Evolutionary conservation across 2,888 invertebrate genomes (phyloP).

Genomic region (Dendrolimus houi): DNA sequence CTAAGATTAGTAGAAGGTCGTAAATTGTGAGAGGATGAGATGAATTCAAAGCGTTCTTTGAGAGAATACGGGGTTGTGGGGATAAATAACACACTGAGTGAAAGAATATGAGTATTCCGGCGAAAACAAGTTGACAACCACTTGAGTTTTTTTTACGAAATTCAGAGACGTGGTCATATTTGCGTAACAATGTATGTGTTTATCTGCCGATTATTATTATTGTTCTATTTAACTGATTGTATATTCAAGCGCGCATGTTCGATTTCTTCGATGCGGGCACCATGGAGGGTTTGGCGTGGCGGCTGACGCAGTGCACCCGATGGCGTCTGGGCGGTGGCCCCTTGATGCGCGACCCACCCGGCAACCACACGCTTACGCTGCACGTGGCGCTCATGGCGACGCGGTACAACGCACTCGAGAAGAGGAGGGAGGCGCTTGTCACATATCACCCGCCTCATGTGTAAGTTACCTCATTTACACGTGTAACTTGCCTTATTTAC

Average conservation of each 20-base stretch:
- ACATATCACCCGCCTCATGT: slow-evolving; percentile 91
- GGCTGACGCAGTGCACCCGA: slow-evolving; percentile 80
- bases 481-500: too few species aligned
- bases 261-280: slow-evolving; percentile 95
- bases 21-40: too few species aligned
- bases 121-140: too few species aligned
- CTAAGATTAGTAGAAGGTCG: too few species aligned
- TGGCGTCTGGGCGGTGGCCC: slow-evolving; percentile 75
- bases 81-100: too few species aligned
- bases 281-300: slow-evolving; percentile 94
- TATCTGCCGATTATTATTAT: too few species aligned
- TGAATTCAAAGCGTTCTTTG: too few species aligned
- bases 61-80: too few species aligned
- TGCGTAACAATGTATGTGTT: too few species aligned
- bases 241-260: slow-evolving; percentile 88
- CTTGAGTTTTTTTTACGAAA: too few species aligned
- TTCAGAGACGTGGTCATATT: too few species aligned
- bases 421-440: slow-evolving; percentile 81
- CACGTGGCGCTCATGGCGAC: slow-evolving; percentile 71
- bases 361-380: slow-evolving; percentile 78
- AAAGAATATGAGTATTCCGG: too few species aligned
- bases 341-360: slow-evolving; percentile 46
- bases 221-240: background rate
- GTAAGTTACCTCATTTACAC: slow-evolving; percentile 73
- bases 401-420: slow-evolving; percentile 65